Evolutionary conservation across 2,888 invertebrate genomes (phyloP), one percentile per base, ranked within the genome.

Genomic region (Agriopis marginaria): DNA sequence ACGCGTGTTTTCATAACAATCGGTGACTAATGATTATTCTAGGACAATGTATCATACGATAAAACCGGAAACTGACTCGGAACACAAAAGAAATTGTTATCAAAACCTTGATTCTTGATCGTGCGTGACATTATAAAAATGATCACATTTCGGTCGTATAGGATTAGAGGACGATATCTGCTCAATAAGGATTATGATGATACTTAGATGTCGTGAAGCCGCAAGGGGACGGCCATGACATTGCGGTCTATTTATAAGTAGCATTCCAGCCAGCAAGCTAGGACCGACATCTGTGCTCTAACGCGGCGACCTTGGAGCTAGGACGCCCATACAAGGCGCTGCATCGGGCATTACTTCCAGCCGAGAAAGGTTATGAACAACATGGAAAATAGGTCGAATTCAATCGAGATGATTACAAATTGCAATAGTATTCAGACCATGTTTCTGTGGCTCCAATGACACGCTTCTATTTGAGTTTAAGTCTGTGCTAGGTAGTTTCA

Each of bases 181-280:
- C 32, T 32, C 32, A 77, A 77, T 73, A 80, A 76, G 79, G 79
- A 77, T 73, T 76, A 80, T 75, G 58, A 68, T 70, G 68, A 75
- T 75, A 32, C 32, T 32, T 32, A 77, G 78, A 77, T 75, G 72
- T 77, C 73, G 72, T 72, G 73, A 69, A 80, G 77, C 80, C 77
- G 69, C 82, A 77, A 79, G 76, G 71, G 73, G 73, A 32, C 56
- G 71, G 70, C 72, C 75, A 70, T 82, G 87, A 85, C 91, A 91
- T 91, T 90, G 89, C 77, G 65, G 80, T 45, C 86, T 91, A 89
- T 88, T 88, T 87, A 90, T 90, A 91, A 70, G 75, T 79, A 75
- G 79, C 77, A 77, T 81, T 79, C 75, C 80, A 75, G 75, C 71
- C 76, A 76, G 75, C 70, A 70, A 78, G 79, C 79, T 75, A 81